These are phyloP conservation scores for Kryptolebias marmoratus DNA, from an alignment of 2,113 vertebrate species.

Conservation along the genomic window DNA sequence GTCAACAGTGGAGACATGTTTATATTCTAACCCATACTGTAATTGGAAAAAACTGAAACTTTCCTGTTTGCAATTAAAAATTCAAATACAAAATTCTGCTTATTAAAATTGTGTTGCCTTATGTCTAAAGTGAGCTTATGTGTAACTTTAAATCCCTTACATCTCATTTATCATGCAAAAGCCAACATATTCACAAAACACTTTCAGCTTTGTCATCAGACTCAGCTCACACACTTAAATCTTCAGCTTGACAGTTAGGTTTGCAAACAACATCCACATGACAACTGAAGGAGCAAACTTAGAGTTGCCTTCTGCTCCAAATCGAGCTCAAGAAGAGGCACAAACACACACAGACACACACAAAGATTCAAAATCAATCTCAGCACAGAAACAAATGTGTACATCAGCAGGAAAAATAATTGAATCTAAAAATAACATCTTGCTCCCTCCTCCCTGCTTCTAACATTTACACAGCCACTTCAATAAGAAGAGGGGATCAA, in stretches of 20 bases:
- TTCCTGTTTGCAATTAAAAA: no score
- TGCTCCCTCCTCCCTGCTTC: conserved; percentile 27
- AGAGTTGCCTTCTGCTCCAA: background rate
- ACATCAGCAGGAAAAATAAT: conserved; percentile 72
- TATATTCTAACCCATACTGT: no score
- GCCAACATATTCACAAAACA: background rate
- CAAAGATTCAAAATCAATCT: conserved; percentile 33
- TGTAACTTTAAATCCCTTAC: background rate
- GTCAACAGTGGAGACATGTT: background rate
- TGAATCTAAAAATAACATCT: conserved; percentile 68
- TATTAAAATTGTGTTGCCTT: no score
- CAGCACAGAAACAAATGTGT: conserved; percentile 52
- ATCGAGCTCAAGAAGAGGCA: conserved; percentile 4
- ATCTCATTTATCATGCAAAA: background rate
- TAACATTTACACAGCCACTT: conserved; percentile 30
- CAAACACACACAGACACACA: conserved; percentile 12
- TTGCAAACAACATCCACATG: background rate
- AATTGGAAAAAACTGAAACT: no score
- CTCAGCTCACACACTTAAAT: background rate
- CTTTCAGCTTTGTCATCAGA: background rate
- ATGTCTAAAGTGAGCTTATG: no score
- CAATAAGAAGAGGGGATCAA: conserved; percentile 20
- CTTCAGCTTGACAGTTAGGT: background rate
- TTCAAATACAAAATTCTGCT: no score
- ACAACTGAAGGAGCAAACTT: background rate